These are phyloP conservation scores for Protobothrops mucrosquamatus DNA, from an alignment of 2,113 vertebrate species.

Conservation along the genomic window DNA sequence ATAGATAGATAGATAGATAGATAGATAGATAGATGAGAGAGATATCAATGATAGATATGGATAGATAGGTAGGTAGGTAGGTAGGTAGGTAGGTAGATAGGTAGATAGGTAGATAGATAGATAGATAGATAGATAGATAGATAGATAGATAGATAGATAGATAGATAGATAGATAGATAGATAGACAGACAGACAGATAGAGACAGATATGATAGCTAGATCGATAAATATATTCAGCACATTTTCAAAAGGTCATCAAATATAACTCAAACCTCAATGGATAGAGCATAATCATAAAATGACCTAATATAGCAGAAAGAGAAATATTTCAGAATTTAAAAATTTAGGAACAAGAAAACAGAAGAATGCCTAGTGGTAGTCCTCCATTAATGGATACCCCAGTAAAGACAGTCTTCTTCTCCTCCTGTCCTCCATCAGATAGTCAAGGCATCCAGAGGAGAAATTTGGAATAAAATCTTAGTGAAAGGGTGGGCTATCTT, in stretches of 20 bases:
- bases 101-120: too few species aligned
- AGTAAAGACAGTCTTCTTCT: not conserved
- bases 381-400: not conserved
- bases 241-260: not conserved
- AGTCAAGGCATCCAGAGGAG: not conserved
- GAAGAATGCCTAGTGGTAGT: not conserved
- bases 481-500: not conserved
- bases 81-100: too few species aligned
- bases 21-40: too few species aligned
- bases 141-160: too few species aligned
- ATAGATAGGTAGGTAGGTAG: too few species aligned
- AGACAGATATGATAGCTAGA: too few species aligned
- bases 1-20: not conserved
- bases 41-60: too few species aligned
- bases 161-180: not conserved
- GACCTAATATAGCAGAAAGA: not conserved
- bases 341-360: not conserved
- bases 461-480: not conserved
- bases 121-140: too few species aligned
- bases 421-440: not conserved
- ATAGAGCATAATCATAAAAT: not conserved
- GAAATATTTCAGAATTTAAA: not conserved
- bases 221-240: not conserved
- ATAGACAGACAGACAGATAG: too few species aligned
- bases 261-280: not conserved